phyloP scores from a whole-genome alignment of 2,113 vertebrate genomes.

The Kryptolebias marmoratus region DNA sequence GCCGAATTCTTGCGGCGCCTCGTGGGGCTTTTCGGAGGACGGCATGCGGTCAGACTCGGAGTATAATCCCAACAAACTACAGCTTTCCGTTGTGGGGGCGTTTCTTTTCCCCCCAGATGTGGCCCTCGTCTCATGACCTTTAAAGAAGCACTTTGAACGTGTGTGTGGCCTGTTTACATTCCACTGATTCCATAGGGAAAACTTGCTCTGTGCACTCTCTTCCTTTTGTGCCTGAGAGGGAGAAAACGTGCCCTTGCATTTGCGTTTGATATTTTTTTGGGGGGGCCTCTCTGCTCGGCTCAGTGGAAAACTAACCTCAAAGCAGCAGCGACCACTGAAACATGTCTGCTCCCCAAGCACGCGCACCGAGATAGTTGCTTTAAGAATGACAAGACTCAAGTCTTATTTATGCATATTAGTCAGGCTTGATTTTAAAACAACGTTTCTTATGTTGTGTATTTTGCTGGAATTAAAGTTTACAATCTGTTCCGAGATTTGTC shows the following conservation, averaged over 20 bases:
- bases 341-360: not conserved
- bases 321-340: too few relatives aligned
- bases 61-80: constrained; percentile 40
- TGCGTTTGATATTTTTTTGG: constrained; percentile 58
- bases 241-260: constrained; percentile 17
- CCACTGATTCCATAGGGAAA: constrained; percentile 65
- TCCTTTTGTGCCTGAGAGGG: constrained; percentile 32
- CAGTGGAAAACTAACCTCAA: too few relatives aligned
- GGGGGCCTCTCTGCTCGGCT: not conserved
- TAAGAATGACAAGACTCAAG: not conserved
- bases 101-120: constrained; percentile 49
- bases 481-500: not conserved
- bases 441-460: not conserved
- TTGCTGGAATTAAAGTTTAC: not conserved
- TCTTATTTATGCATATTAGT: not conserved
- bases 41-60: constrained; percentile 15
- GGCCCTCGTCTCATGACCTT: constrained; percentile 48
- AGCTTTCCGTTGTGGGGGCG: constrained; percentile 27
- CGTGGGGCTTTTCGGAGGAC: constrained; percentile 22
- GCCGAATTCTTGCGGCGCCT: constrained; percentile 34
- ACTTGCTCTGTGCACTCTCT: constrained; percentile 37
- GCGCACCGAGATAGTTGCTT: constrained; percentile 28
- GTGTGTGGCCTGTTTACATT: constrained; percentile 68
- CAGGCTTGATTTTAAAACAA: not conserved
- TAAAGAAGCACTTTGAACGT: constrained; percentile 22